Evolutionary conservation across 2,797 vertebrate genomes (phyloP), one percentile per base, ranked within the genome.

Genomic region (Cetoscarus ocellatus): DNA sequence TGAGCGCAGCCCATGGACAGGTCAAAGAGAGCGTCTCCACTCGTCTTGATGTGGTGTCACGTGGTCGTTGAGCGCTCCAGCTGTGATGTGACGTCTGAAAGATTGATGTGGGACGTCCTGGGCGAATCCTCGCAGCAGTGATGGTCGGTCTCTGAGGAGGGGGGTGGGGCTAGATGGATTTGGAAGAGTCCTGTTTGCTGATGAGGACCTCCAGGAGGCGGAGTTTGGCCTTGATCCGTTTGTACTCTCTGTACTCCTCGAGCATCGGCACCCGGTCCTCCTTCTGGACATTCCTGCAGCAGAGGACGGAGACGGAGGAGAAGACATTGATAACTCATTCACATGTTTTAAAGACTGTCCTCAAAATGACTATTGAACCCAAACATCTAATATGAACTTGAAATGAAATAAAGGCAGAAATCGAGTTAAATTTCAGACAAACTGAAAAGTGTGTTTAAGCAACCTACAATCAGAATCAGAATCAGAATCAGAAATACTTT

Each of bases 101-200:
- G 50, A 42, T 55, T 17, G 64, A 36, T 12, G 64, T 27, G 14
- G 62, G 60, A 40, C 44, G 0, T 55, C 52, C 27, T 27, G 27
- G 27, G 27, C 44, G 9, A 54, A 67, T 50, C 55, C 40, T 48
- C 0, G 56, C 67, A 44, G 77, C 72, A 48, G 75, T 42, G 66
- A 45, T 14, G 17, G 73, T 35, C 52, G 70, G 64, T 47, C 14
- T 56, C 47, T 45, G 70, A 12, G 17, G 48, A 44, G 39, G 43
- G 47, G 6, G 36, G 81, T 15, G 70, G 64, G 70, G 65, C 92
- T 95, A 98, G 92, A 98, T 98, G 75, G 97, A 98, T 87, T 99
- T 98, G 92, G 97, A 97, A 89, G 96, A 96, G 91, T 99, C 98
- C 87, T 99, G 98, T 91, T 99, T 99, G 95, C 96, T 98, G 94